Evolutionary conservation across 2,888 invertebrate genomes (phyloP), one percentile per base, ranked within the genome.

Genomic region (Euspilapteryx auroguttella): DNA sequence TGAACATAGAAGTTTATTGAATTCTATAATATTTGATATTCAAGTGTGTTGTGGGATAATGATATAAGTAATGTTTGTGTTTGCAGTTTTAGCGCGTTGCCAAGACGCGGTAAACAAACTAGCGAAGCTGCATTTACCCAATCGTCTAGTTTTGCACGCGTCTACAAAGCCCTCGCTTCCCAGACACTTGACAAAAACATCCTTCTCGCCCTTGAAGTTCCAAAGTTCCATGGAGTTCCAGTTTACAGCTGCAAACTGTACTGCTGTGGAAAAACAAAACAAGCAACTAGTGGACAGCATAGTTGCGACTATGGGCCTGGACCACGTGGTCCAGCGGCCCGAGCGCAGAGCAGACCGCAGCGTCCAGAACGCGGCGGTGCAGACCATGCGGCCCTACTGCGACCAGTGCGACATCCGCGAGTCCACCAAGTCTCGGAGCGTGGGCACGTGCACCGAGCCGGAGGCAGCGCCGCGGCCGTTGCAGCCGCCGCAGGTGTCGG

Each of bases 11-110:
- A n/a, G n/a, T n/a, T n/a, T n/a, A n/a, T n/a, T n/a, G n/a, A n/a
- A n/a, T n/a, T n/a, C n/a, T n/a, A n/a, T n/a, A n/a, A n/a, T n/a
- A n/a, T n/a, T n/a, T n/a, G n/a, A n/a, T n/a, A n/a, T n/a, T n/a
- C n/a, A n/a, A n/a, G n/a, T n/a, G n/a, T n/a, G n/a, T n/a, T n/a
- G n/a, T n/a, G n/a, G n/a, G n/a, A n/a, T n/a, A n/a, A n/a, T n/a
- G n/a, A n/a, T n/a, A n/a, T n/a, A n/a, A n/a, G n/a, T n/a, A n/a
- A n/a, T n/a, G n/a, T n/a, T n/a, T 32, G 26, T 30, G 25, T 24
- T 66, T 55, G 35, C 75, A 75, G 75, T 71, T 45, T 40, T 73
- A 39, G 51, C 49, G 49, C 69, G 69, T 42, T 71, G 71, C 55
- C 41, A 47, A 40, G 38, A 47, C 44, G 68, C 71, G 34, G 35